Base-by-base conservation (phyloP, 23 tunicate genomes). In the Diplosoma virens region DNA sequence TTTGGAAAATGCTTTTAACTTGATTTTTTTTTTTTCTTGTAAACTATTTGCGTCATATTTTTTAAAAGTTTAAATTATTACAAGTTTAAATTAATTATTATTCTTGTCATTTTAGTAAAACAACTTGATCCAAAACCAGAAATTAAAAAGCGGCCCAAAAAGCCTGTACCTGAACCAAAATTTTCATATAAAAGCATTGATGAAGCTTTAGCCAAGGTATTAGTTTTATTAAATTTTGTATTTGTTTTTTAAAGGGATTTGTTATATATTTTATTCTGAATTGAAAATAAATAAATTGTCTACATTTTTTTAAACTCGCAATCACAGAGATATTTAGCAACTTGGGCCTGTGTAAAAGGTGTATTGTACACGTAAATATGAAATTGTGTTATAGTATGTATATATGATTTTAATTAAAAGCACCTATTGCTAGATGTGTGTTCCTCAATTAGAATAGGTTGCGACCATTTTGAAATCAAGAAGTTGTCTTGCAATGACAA, bases 141-240 rank as follows among this genome's bases (percentile, higher is more conserved):
- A 27, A 29, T 5, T 26, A 61, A 61, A 29, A 61, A 61, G n/a
- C 34, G 9, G 6, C 9, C 6, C 6, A 61, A 61, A n/a, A 61
- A 61, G 21, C 9, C 69, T 27, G 69, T 9, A 5, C 24, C 63
- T 11, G 50, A 41, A 14, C 9, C 9, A 9, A 41, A 41, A 41
- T 7, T 41, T 41, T 41, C 50, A 7, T 41, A 41, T 14, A 41
- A 27, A 61, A 61, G 6, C 6, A 61, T 61, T 61, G 69, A 61
- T n/a, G 21, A 61, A 61, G 69, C 69, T 61, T n/a, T 61, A 35
- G 30, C 28, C 28, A 61, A 29, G 17, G 69, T 61, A 35, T 9
- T 18, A 9, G 34, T 14, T 55, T 55, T 55, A 14, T 55, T 41
- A 41, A 41, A 9, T 9, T 9, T 14, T 41, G 14, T 14, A 41